Base-by-base conservation (phyloP, 2,113 vertebrate genomes). In the Macrotus californicus region DNA sequence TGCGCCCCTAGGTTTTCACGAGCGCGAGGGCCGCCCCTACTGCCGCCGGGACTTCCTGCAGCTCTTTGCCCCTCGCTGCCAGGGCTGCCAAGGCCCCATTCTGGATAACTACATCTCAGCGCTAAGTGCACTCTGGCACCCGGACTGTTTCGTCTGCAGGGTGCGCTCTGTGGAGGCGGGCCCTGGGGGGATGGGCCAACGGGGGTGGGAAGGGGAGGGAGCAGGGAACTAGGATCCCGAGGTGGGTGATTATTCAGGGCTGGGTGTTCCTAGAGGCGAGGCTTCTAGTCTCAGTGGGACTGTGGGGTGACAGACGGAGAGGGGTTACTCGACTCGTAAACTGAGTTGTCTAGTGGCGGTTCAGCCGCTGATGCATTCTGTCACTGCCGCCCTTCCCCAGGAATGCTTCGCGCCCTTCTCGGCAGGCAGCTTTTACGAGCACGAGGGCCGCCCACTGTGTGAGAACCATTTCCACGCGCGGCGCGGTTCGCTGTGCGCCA, bases 41-140 rank as follows among this genome's bases (percentile, higher is more conserved):
- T 99, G 99, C 94, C 99, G 99, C 97, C 98, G 98, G 95, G 99
- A 99, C 97, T 99, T 99, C 90, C 97, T 99, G 98, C 98, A 98
- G 85, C 98, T 99, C 91, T 99, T 99, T 91, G 99, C 99, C 6
- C 99, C 99, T 1, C 99, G 99, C 87, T 98, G 98, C 95, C 98
- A 99, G 91, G 99, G 99, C 95, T 99, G 99, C 97, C 98, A 97
- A 61, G 98, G 99, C 95, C 99, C 99, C 72, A 99, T 99, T 82
- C 98, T 99, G 98, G 99, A 99, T 97, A 99, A 99, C 97, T 99
- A 99, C 98, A 99, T 99, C 98, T 99, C 99, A 1, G 99, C 99
- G 5, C 99, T 99, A 48, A 99, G 98, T 86, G 98, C 98, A 1
- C 98, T 99, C 72, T 99, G 99, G 99, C 99, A 99, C 96, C 99